Percentiles rank a stretch among this genome's conserved stretches.
Evolutionary conservation across 2,888 invertebrate species (phyloP).

Genomic region (Cerastis leucographa): DNA sequence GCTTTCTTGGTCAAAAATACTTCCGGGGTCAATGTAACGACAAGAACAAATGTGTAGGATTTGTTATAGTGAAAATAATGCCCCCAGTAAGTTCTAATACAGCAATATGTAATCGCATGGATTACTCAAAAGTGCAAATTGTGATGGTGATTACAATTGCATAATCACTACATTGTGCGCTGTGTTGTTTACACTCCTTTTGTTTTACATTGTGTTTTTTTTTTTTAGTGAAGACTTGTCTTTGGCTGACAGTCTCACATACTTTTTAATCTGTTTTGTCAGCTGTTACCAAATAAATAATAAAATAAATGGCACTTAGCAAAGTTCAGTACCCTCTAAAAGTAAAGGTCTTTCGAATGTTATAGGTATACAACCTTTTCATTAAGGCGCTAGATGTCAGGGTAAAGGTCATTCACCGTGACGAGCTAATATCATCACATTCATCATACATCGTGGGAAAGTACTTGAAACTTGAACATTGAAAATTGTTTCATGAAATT

Average conservation of each 20-base stretch:
- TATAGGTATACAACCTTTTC: background rate
- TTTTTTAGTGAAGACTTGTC: no score
- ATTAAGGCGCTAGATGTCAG: background rate
- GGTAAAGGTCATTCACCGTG: background rate
- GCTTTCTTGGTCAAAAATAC: background rate
- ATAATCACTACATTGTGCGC: no score
- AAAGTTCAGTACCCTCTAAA: background rate
- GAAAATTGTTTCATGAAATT: background rate
- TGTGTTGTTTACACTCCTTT: no score
- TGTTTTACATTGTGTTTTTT: no score
- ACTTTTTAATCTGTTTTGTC: no score
- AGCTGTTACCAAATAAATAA: no score
- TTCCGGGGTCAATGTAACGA: background rate
- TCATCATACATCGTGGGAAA: background rate
- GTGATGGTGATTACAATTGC: background rate
- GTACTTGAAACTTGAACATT: background rate
- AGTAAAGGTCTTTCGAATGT: no score
- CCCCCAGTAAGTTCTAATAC: background rate
- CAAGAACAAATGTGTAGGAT: background rate
- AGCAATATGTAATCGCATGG: constrained; percentile 8
- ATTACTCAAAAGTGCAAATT: constrained; percentile 7
- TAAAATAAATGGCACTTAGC: background rate
- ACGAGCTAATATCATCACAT: background rate
- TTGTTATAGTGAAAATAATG: background rate
- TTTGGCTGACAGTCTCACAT: no score